Conservation (phyloP, 2,113 vertebrate genomes). For the Chaetorhynchus papuensis region DNA sequence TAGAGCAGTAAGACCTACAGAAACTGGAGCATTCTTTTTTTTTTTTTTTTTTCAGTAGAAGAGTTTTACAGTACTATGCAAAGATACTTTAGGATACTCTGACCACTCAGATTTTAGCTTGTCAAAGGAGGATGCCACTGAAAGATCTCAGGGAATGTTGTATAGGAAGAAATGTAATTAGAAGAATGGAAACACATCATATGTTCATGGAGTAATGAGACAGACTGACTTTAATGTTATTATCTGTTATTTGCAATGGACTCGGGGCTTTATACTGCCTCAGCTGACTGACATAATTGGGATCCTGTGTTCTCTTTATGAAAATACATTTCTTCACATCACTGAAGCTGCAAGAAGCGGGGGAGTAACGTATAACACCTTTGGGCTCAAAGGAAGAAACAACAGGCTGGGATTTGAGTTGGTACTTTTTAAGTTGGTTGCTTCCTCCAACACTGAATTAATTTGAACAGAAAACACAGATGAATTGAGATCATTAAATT, state of each 20-base stretch:
- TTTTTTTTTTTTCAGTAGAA: neutral
- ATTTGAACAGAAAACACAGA: slow-evolving; percentile 13
- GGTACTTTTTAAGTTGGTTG: neutral
- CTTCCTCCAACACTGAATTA: slow-evolving; percentile 25
- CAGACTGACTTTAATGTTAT: neutral
- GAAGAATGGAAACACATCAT: neutral
- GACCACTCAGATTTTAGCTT: neutral
- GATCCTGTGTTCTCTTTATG: neutral
- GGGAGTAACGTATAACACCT: neutral
- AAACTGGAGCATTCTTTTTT: neutral
- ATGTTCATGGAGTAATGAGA: neutral
- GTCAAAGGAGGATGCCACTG: neutral
- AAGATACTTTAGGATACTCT: neutral
- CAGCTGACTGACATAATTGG: neutral
- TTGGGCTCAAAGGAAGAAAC: slow-evolving; percentile 7
- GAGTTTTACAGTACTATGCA: neutral
- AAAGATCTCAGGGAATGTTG: neutral
- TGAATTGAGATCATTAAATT: neutral
- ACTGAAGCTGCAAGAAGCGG: neutral
- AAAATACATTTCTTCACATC: neutral
- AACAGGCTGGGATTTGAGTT: neutral
- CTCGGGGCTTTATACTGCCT: neutral
- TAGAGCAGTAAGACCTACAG: neutral
- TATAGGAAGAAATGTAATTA: neutral
- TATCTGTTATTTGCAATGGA: neutral